Base-by-base conservation (phyloP, 64 coral and sea anemone species). In the Actinia equina region DNA sequence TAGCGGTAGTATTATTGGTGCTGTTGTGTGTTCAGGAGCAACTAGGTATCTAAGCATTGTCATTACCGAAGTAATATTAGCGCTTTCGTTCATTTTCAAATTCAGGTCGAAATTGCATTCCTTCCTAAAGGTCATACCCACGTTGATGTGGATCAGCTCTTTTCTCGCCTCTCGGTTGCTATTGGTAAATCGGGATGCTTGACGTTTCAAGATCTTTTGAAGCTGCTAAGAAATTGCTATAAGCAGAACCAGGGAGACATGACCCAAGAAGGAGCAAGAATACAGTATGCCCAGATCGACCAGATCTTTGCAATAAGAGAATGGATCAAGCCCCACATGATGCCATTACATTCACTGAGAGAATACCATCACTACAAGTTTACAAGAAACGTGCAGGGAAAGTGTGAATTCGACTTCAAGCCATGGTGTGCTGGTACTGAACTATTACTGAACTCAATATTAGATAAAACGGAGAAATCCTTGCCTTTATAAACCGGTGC, bases 21-120 rank as follows among this genome's bases (percentile, higher is more conserved):
- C 30, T 37, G 30, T 37, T 37, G 30, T 37, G 30, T 37, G 30
- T 37, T 37, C 30, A 37, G 30, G 30, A 37, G 30, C 30, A 1
- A 37, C 30, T 37, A 37, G 30, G 30, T 37, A 6, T 54, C 12
- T 54, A 54, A 54, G 6, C 6, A 54, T 54, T 54, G 6, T 54
- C 12, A 54, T 54, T 54, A 54, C 0, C 52, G 6, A 54, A 16
- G 11, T 57, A n/a, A 65, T 22, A 65, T 65, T 65, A n/a, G 62
- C 7, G 46, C 7, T 49, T 49, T 49, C 7, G 4, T 49, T 49
- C 30, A 37, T 65, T 22, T 6, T 22, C 8, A 2, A 10, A 44
- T 43, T 12, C 44, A 94, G 92, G 22, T 94, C 52, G 92, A 94
- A 86, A 79, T 94, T 63, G 43, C 55, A 22, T 89, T 94, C 77